Conservation (phyloP, 92 coral and sea anemone species). For the Phenganax subtilis region DNA sequence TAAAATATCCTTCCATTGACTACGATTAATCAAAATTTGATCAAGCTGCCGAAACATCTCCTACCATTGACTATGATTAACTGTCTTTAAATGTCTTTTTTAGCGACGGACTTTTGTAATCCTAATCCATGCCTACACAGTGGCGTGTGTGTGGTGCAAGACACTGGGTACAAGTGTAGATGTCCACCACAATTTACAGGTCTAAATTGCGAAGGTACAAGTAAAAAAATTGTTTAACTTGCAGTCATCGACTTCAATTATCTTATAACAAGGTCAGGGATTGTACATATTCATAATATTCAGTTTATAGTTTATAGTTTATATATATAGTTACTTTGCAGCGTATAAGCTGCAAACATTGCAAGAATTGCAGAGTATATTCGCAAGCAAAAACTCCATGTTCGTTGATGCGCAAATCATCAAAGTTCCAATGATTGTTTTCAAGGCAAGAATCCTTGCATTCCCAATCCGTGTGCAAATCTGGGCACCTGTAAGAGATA, state of each 20-base stretch:
- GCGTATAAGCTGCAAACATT: too few species aligned
- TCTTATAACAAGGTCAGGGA: too few species aligned
- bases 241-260: neutral
- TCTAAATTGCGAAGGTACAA: conserved; percentile 77
- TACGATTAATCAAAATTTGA: too few species aligned
- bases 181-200: conserved; percentile 80
- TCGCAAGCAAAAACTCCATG: too few species aligned
- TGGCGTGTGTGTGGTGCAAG: conserved; percentile 67
- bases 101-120: conserved; percentile 70
- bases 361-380: too few species aligned
- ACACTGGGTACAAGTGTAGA: conserved; percentile 66
- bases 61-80: neutral
- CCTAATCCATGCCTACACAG: conserved; percentile 90
- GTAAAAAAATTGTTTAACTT: neutral
- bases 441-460: conserved; percentile 66
- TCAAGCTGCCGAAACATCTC: too few species aligned
- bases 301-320: too few species aligned
- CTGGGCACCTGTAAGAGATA: conserved; percentile 77
- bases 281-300: too few species aligned
- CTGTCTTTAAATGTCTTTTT: neutral
- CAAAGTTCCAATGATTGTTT: neutral
- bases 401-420: too few species aligned
- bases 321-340: too few species aligned
- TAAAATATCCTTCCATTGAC: too few species aligned
- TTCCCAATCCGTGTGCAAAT: conserved; percentile 71